phyloP scores from a whole-genome alignment of 2,888 invertebrate genomes.

The Drosophila greeni region DNA sequence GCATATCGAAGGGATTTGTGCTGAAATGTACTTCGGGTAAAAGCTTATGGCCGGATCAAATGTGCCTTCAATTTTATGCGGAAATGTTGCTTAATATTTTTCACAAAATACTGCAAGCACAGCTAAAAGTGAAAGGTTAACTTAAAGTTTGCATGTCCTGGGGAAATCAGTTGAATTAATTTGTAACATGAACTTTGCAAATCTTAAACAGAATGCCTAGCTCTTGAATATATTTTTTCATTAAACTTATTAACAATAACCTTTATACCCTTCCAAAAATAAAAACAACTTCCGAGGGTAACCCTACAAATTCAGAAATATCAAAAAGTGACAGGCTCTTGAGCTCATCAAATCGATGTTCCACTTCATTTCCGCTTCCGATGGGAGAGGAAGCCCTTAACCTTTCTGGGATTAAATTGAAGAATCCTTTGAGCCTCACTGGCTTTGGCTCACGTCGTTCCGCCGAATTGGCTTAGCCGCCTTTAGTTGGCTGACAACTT shows the following conservation, averaged over 20 bases:
- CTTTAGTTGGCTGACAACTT: constrained; percentile 20
- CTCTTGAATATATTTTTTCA: too few relatives aligned
- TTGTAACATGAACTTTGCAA: neutral
- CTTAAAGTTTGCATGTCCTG: neutral
- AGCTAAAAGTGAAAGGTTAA: neutral
- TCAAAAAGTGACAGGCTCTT: constrained; percentile 8
- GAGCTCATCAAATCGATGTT: constrained; percentile 57
- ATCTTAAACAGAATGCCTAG: too few relatives aligned
- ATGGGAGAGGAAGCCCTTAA: constrained; percentile 2
- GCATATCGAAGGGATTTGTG: constrained; percentile 46
- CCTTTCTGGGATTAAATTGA: constrained; percentile 3
- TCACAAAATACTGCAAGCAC: constrained; percentile 10
- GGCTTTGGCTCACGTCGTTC: constrained; percentile 21
- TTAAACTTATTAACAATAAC: too few relatives aligned
- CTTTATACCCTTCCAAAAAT: neutral
- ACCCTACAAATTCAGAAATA: constrained; percentile 1
- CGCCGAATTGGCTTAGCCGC: constrained; percentile 20
- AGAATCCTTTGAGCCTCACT: constrained; percentile 29
- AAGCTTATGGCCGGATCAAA: constrained; percentile 43
- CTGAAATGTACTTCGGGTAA: constrained; percentile 41
- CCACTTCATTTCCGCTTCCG: constrained; percentile 56
- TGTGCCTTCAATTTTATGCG: constrained; percentile 48
- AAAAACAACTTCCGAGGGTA: neutral
- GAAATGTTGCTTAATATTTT: constrained; percentile 37
- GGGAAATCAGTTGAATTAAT: neutral